A percentile compares a stretch with the other conserved stretches of the same genome.
Evolutionary conservation across 2,113 vertebrate genomes (phyloP).

Genomic region (Micromys minutus): DNA sequence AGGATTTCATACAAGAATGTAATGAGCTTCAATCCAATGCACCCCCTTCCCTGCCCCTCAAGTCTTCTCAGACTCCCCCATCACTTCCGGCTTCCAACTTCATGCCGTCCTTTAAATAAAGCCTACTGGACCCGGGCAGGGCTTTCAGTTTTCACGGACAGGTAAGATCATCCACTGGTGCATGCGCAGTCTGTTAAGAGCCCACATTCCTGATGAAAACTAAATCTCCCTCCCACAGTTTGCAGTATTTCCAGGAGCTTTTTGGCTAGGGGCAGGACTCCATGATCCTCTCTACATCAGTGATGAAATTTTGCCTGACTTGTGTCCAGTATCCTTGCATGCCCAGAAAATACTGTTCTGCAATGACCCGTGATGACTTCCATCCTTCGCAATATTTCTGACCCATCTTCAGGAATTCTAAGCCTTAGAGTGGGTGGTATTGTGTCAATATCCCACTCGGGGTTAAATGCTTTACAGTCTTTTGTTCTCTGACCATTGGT

Average conservation of each 20-base stretch:
- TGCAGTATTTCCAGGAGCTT: background rate
- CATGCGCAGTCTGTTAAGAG: no score
- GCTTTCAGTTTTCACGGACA: background rate
- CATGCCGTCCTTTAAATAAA: no score
- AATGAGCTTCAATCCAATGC: no score
- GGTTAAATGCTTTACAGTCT: background rate
- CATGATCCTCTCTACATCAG: no score
- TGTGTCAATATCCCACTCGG: no score
- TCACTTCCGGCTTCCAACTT: background rate
- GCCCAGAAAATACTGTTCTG: background rate
- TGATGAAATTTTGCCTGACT: background rate
- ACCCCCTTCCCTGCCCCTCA: no score
- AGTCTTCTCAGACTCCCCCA: background rate
- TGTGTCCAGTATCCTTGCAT: background rate
- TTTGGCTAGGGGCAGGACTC: no score
- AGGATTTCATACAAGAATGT: background rate
- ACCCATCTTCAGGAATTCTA: background rate
- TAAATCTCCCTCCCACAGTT: fast-evolving
- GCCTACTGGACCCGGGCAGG: no score
- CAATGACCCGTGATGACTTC: no score
- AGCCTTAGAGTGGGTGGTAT: background rate
- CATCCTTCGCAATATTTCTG: background rate
- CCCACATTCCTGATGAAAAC: background rate
- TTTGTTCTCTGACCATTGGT: background rate
- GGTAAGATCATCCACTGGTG: no score